Base-by-base conservation (phyloP, 2,888 invertebrate genomes). In the Cataglyphis livida region DNA sequence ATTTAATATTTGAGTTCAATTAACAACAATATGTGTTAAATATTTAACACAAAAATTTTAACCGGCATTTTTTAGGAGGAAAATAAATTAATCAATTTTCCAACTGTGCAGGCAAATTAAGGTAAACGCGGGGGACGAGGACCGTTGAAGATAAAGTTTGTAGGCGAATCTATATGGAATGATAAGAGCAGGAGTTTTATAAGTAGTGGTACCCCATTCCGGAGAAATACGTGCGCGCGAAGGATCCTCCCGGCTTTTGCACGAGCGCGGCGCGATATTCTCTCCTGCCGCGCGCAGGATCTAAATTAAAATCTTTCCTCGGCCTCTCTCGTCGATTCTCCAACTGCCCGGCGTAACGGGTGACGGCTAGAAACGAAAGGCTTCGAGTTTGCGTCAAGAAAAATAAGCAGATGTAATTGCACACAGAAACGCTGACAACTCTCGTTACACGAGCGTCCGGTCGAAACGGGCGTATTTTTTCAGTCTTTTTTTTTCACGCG, bases 261-360 rank as follows among this genome's bases (percentile, higher is more conserved):
- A 65, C 75, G 74, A 62, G 62, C 48, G 64, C 66, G 51, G 76
- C 75, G 75, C 75, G 51, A 75, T 75, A 18, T 75, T 65, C 25
- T 75, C 66, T 64, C 48, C 21, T 65, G 28, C 21, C 51, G 48
- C 48, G 48, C 65, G 75, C 75, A 25, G 25, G 68, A 76, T 76
- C 76, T 76, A 76, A 76, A 76, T 76, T 76, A 76, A 76, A 76
- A 76, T 76, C 76, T 76, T 68, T 76, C 76, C 51, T 38, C 68
- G 54, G 68, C 48, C 38, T 28, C 38, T 28, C 41, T 38, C 54
- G 54, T 25, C 75, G 68, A 76, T 76, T 65, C 76, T 38, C 54
- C 76, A 25, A 75, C 54, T 54, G 76, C 54, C n/a, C 38, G 25
- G 66, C 75, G 66, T 75, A 76, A 68, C 28, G 68, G 38, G 38